Conservation (phyloP, 1,140 invertebrate species). For the Trichoplusia ni region DNA sequence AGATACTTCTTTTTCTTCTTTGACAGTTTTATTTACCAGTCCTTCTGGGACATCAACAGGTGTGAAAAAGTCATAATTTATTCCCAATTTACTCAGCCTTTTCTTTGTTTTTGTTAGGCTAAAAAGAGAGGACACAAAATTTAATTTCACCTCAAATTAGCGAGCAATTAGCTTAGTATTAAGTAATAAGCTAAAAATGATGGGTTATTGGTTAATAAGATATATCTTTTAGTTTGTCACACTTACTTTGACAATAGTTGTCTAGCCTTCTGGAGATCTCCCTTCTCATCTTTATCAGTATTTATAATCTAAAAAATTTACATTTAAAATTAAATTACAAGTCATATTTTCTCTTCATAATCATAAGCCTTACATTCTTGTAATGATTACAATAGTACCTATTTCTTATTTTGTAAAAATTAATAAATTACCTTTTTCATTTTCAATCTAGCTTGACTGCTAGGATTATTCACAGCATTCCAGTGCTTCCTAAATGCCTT, state of each 20-base stretch:
- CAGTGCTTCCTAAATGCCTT: slow-evolving; percentile 62
- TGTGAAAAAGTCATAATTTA: slow-evolving; percentile 76
- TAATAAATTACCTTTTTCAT: slow-evolving; percentile 58
- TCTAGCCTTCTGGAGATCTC: slow-evolving; percentile 59
- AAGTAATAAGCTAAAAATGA: no score
- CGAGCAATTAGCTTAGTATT: no score
- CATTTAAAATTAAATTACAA: background rate
- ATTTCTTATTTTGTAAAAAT: background rate
- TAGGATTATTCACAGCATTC: slow-evolving; percentile 60
- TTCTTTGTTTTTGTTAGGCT: slow-evolving; percentile 66
- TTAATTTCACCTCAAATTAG: background rate
- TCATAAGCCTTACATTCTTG: no score
- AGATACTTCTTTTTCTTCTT: slow-evolving; percentile 32
- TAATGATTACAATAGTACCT: no score
- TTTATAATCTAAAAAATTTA: slow-evolving; percentile 47
- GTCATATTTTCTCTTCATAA: background rate
- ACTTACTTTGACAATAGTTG: slow-evolving; percentile 65
- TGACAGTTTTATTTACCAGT: slow-evolving; percentile 36
- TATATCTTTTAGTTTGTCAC: background rate
- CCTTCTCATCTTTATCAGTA: slow-evolving; percentile 57
- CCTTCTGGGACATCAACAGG: slow-evolving; percentile 73
- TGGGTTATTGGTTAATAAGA: background rate
- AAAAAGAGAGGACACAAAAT: slow-evolving; percentile 26
- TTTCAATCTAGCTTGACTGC: slow-evolving; percentile 44
- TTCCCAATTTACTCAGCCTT: slow-evolving; percentile 64